Conservation (phyloP, 2,797 vertebrate genomes). For the Chelidonichthys spinosus region DNA sequence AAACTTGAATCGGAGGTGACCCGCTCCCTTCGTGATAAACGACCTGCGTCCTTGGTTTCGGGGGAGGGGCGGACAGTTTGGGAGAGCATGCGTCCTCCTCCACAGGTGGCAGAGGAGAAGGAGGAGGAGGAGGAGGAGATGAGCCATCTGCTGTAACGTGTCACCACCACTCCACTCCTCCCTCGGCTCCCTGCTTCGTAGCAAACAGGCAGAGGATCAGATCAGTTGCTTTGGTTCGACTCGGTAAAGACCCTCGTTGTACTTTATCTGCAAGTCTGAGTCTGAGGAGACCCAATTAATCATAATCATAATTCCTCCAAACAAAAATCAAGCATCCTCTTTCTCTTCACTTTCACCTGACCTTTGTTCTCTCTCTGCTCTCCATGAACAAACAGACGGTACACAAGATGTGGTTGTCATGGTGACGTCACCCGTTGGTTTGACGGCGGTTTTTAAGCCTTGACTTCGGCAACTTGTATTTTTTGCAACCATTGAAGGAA, state of each 20-base stretch:
- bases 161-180: slow-evolving; percentile 38
- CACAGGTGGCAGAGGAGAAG: slow-evolving; percentile 72
- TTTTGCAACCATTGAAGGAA: no score
- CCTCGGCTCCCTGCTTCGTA: slow-evolving; percentile 34
- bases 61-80: slow-evolving; percentile 45
- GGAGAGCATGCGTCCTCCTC: slow-evolving; percentile 58
- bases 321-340: neutral
- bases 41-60: slow-evolving; percentile 58
- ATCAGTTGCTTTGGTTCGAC: neutral
- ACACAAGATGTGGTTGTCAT: no score
- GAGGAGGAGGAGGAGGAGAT: slow-evolving; percentile 57
- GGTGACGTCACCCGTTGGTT: no score
- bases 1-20: slow-evolving; percentile 64
- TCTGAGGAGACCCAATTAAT: no score
- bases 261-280: neutral
- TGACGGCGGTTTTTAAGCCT: no score
- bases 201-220: slow-evolving; percentile 1
- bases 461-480: no score
- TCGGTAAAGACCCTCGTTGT: no score
- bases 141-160: slow-evolving; percentile 75
- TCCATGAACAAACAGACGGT: neutral
- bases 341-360: neutral
- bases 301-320: neutral
- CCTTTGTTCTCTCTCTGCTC: neutral
- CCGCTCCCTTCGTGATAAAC: slow-evolving; percentile 65